Percentiles rank a stretch among this genome's conserved stretches.
Conservation (phyloP, 2,888 invertebrate genomes). For the Lepidocyrtoides sp. region DNA sequence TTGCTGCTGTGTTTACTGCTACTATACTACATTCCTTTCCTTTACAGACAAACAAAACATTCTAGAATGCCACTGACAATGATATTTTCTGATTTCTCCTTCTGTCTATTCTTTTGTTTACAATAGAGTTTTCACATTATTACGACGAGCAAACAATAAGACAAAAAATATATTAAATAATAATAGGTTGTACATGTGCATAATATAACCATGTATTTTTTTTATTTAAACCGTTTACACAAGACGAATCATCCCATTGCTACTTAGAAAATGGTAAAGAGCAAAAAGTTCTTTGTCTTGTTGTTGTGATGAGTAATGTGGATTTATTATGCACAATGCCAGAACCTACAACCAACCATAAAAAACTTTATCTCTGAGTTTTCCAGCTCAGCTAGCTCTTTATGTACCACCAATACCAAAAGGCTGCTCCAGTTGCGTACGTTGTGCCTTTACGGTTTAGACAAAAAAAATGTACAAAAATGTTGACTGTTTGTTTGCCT, state of each 20-base stretch:
- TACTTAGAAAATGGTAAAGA: not conserved
- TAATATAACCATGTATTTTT: conserved; percentile 1
- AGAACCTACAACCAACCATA: conserved; percentile 55
- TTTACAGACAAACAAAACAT: not conserved
- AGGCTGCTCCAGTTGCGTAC: not conserved
- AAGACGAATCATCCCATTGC: not conserved
- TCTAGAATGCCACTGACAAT: not conserved
- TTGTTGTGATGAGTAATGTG: conserved; percentile 71
- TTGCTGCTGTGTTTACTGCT: conserved; percentile 4
- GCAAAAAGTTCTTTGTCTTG: conserved; percentile 29
- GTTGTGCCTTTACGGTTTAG: not conserved
- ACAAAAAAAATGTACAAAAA: no score
- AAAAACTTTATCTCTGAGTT: conserved; percentile 54
- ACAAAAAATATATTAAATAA: not conserved
- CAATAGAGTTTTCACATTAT: conserved; percentile 48
- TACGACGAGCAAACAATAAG: conserved; percentile 67
- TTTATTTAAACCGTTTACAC: not conserved
- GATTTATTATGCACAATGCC: conserved; percentile 74
- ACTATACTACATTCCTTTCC: not conserved
- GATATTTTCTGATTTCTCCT: conserved; percentile 9
- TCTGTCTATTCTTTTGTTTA: conserved; percentile 23
- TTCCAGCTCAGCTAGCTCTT: conserved; percentile 26
- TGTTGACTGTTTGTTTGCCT: not conserved
- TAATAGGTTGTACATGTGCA: not conserved
- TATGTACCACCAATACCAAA: no score